Evolutionary conservation across 2,888 invertebrate genomes (phyloP).

Genomic region (Laspeyria flexula): DNA sequence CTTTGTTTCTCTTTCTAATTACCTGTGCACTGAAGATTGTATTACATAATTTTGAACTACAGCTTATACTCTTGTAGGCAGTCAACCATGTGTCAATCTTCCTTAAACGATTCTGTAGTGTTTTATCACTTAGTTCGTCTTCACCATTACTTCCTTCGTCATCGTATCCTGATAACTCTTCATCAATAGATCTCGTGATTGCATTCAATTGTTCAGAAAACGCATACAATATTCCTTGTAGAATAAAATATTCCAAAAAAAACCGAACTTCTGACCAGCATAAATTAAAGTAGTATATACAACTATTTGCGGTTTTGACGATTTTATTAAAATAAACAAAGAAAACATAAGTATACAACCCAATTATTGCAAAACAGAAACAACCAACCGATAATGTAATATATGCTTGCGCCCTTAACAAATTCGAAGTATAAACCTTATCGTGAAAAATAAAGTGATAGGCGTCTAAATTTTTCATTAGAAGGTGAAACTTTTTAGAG

Average conservation of each 20-base stretch:
- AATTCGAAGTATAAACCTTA: constrained; percentile 3
- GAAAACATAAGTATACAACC: too few relatives aligned
- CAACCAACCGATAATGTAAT: constrained; percentile 1
- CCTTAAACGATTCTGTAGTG: constrained; percentile 2
- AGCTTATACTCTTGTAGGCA: constrained; percentile 46
- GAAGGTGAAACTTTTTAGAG: constrained; percentile 17
- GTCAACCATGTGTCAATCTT: constrained; percentile 47
- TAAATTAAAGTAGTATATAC: constrained; percentile 8
- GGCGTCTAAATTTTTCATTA: constrained; percentile 24
- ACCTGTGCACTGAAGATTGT: constrained; percentile 51
- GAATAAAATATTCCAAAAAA: constrained; percentile 40
- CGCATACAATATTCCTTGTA: constrained; percentile 38
- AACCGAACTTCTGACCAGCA: constrained; percentile 41
- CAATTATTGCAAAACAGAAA: background rate
- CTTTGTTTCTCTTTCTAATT: too few relatives aligned
- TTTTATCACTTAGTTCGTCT: background rate
- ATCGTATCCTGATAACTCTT: constrained; percentile 7
- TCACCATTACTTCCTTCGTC: background rate
- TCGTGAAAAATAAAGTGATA: constrained; percentile 22
- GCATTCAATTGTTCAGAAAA: constrained; percentile 48
- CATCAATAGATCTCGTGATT: constrained; percentile 39
- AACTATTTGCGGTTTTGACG: too few relatives aligned
- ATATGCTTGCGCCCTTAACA: constrained; percentile 19
- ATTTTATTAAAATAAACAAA: too few relatives aligned
- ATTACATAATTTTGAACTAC: constrained; percentile 44